phyloP scores from a whole-genome alignment of 2,888 invertebrate species.

The Nephrotoma flavescens region DNA sequence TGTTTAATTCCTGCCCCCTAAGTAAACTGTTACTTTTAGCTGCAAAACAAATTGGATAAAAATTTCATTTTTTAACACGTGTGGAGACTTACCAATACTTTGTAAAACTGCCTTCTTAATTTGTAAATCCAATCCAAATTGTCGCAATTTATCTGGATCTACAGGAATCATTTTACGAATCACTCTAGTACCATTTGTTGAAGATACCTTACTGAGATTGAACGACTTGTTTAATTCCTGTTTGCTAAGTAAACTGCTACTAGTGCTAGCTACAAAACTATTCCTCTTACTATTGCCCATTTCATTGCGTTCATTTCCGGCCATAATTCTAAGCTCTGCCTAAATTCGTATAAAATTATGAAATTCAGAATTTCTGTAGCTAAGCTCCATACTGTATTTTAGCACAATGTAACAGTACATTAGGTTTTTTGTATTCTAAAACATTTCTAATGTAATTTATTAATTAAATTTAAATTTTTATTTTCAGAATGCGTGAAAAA shows the following conservation, averaged over 20 bases:
- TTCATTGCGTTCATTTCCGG: neutral
- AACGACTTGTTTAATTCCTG: too few relatives aligned
- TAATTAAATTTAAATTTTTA: neutral
- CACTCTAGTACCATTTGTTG: slow-evolving; percentile 12
- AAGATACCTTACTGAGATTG: neutral
- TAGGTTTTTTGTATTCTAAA: neutral
- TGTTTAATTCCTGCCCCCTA: too few relatives aligned
- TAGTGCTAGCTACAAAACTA: neutral
- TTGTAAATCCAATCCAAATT: slow-evolving; percentile 23
- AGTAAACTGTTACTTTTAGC: too few relatives aligned
- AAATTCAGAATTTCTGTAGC: neutral
- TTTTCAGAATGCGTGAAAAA: neutral
- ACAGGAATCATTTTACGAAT: slow-evolving; percentile 22
- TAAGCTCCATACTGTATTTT: neutral
- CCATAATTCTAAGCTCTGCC: neutral
- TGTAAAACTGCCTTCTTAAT: slow-evolving; percentile 24
- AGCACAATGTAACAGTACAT: neutral
- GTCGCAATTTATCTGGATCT: slow-evolving; percentile 24
- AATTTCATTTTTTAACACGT: neutral
- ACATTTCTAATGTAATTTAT: neutral
- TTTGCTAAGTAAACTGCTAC: neutral
- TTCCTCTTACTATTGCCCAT: neutral
- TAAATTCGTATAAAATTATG: neutral
- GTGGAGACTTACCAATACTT: slow-evolving; percentile 7
- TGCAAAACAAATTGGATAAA: too few relatives aligned